Conservation (phyloP, 2,113 vertebrate genomes). For the Pipa parva region DNA sequence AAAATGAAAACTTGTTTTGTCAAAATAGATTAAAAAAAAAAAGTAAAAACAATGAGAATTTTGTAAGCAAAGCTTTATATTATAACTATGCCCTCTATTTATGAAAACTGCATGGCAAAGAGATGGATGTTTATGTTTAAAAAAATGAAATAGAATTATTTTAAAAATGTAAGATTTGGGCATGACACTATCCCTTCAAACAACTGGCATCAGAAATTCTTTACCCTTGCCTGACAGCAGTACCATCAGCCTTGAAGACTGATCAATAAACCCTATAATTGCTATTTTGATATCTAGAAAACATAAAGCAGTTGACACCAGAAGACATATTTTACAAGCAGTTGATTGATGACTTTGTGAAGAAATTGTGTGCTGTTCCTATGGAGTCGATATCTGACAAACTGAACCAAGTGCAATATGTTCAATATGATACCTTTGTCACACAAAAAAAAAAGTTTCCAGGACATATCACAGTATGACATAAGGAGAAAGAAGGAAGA, state of each 20-base stretch:
- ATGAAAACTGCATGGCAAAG: too few relatives aligned
- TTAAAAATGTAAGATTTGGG: too few relatives aligned
- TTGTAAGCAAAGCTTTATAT: too few relatives aligned
- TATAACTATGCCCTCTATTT: too few relatives aligned
- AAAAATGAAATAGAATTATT: neutral
- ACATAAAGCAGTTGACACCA: neutral
- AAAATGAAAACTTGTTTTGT: too few relatives aligned
- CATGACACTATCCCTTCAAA: too few relatives aligned
- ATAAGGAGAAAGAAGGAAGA: neutral
- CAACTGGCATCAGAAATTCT: neutral
- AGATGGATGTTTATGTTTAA: too few relatives aligned
- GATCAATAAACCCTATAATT: constrained; percentile 1
- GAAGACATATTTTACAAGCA: constrained; percentile 5
- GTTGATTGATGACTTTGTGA: constrained; percentile 11
- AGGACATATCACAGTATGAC: constrained; percentile 21
- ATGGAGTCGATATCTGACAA: neutral
- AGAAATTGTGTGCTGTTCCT: constrained; percentile 14
- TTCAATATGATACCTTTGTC: neutral
- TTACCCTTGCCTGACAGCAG: neutral
- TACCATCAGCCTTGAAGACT: neutral
- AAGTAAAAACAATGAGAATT: too few relatives aligned
- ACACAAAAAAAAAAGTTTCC: constrained; percentile 13
- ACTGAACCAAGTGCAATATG: neutral
- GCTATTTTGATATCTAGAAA: neutral
- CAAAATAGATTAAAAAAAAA: too few relatives aligned